These are phyloP conservation scores for Lasioglossum vierecki DNA, from an alignment of 2,888 invertebrate genomes.

Conservation along the genomic window DNA sequence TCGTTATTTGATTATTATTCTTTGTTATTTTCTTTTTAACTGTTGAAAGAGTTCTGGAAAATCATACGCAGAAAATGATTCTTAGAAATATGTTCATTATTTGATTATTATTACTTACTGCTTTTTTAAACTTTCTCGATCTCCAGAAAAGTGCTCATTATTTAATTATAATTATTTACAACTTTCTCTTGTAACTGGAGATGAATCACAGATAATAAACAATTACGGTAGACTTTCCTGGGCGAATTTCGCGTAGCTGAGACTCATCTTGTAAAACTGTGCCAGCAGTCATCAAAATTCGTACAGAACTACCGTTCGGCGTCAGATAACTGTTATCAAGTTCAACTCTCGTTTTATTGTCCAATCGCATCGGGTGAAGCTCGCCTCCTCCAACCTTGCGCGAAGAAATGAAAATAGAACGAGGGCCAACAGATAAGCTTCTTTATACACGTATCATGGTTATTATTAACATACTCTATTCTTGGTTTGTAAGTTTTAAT, in stretches of 20 bases:
- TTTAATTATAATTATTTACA: background rate
- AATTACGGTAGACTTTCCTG: background rate
- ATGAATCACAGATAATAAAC: background rate
- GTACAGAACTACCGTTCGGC: constrained; percentile 7
- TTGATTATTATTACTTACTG: too few relatives aligned
- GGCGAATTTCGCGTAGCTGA: background rate
- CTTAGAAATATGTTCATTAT: too few relatives aligned
- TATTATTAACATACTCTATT: background rate
- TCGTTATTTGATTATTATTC: too few relatives aligned
- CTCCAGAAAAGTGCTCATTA: too few relatives aligned
- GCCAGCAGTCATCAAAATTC: background rate
- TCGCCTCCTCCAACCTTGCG: background rate
- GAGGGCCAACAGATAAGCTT: constrained; percentile 1
- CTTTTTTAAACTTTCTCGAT: too few relatives aligned
- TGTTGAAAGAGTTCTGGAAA: too few relatives aligned
- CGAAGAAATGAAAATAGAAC: constrained; percentile 25
- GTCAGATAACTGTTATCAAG: constrained; percentile 36
- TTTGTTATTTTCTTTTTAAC: too few relatives aligned
- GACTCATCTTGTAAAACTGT: background rate
- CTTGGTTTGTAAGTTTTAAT: background rate
- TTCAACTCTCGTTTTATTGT: background rate
- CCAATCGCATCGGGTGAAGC: constrained; percentile 12
- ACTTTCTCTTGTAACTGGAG: background rate
- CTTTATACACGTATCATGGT: background rate
- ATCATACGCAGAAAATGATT: too few relatives aligned